A percentile compares a stretch with the other conserved stretches of the same genome.
These are phyloP conservation scores for Saccopteryx bilineata DNA, from an alignment of 2,113 vertebrate species.

Conservation along the genomic window DNA sequence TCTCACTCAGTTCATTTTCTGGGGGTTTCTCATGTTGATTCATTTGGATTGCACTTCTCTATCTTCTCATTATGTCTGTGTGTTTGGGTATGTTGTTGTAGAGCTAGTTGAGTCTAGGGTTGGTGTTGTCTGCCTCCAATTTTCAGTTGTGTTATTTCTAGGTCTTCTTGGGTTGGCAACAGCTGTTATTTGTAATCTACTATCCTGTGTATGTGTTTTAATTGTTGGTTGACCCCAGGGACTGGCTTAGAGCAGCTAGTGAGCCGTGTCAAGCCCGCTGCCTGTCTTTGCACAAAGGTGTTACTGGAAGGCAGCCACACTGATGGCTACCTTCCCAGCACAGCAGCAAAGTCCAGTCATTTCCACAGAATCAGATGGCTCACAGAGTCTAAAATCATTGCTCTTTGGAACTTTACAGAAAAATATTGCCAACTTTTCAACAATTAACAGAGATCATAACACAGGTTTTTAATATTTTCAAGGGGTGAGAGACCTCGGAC, in stretches of 20 bases:
- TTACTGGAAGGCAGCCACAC: rapidly evolving
- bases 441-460: background rate
- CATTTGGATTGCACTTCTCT: too few relatives aligned
- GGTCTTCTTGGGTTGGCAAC: too few relatives aligned
- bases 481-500: rapidly evolving
- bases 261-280: background rate
- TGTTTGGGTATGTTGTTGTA: too few relatives aligned
- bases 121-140: too few relatives aligned
- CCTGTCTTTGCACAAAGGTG: background rate
- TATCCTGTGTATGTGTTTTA: background rate
- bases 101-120: too few relatives aligned
- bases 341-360: rapidly evolving
- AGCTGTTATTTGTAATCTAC: too few relatives aligned
- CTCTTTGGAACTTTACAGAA: background rate
- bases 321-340: rapidly evolving
- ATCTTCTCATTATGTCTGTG: too few relatives aligned
- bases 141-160: too few relatives aligned
- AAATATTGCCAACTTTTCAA: rapidly evolving
- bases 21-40: too few relatives aligned
- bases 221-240: background rate
- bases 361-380: background rate
- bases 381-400: background rate
- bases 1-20: too few relatives aligned
- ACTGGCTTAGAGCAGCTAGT: background rate
- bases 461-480: background rate